phyloP scores from a whole-genome alignment of 2,797 vertebrate genomes.

The Urosaurus nigricauda region DNA sequence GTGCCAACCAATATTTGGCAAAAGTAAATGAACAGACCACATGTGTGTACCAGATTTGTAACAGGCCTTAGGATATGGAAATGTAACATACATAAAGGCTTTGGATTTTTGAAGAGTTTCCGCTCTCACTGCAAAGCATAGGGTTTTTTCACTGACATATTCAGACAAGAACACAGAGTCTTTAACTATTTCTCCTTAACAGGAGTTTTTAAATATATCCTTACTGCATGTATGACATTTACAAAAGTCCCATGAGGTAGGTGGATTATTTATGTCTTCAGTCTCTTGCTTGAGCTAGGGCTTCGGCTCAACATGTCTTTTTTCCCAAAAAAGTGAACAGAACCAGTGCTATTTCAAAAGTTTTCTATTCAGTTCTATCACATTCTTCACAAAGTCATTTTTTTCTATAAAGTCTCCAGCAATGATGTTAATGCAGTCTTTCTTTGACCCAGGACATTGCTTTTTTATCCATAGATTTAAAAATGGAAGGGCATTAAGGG shows the following conservation, averaged over 20 bases:
- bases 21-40: background rate
- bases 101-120: conserved; percentile 17
- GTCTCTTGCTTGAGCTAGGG: conserved; percentile 11
- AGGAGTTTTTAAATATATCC: conserved; percentile 31
- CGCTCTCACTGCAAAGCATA: background rate
- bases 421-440: conserved; percentile 87
- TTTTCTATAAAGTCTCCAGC: conserved; percentile 91
- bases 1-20: background rate
- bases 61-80: background rate
- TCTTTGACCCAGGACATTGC: conserved; percentile 83
- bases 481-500: conserved; percentile 79
- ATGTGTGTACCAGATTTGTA: background rate
- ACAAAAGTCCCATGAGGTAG: conserved; percentile 37
- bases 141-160: background rate
- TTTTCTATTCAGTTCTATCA: conserved; percentile 88
- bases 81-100: background rate
- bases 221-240: background rate
- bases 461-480: conserved; percentile 84
- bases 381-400: conserved; percentile 80
- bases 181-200: conserved; percentile 19
- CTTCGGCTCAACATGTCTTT: conserved; percentile 22
- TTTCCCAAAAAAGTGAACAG: background rate
- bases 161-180: conserved; percentile 3
- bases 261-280: background rate
- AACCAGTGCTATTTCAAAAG: conserved; percentile 63